Percentiles rank a stretch among this genome's conserved stretches.
Conservation (phyloP, 2,888 invertebrate species). For the Julus scanicus region DNA sequence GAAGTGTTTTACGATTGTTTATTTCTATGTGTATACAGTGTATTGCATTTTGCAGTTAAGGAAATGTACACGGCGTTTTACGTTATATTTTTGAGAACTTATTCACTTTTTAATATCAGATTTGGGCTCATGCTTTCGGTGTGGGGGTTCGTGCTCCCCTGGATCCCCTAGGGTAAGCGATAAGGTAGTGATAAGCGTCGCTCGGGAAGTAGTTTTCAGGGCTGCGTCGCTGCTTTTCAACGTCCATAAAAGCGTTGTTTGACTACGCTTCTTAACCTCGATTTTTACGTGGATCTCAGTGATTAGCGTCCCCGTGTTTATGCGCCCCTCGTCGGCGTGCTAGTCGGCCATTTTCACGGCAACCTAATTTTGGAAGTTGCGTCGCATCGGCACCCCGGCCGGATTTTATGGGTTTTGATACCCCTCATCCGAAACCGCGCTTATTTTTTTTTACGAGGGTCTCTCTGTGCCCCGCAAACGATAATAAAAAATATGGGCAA, state of each 20-base stretch:
- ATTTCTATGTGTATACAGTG: too few species aligned
- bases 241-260: constrained; percentile 4
- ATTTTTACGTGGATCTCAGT: neutral
- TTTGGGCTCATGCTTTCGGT: too few species aligned
- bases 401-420: constrained; percentile 40
- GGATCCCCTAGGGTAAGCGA: too few species aligned
- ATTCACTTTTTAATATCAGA: too few species aligned
- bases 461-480: neutral
- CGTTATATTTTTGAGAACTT: too few species aligned
- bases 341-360: constrained; percentile 19
- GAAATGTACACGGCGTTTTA: too few species aligned
- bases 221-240: neutral
- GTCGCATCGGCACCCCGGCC: neutral
- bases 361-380: constrained; percentile 46
- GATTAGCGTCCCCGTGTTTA: constrained; percentile 43
- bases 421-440: neutral
- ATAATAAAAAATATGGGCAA: constrained; percentile 6
- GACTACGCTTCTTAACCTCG: constrained; percentile 8
- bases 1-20: too few species aligned
- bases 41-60: too few species aligned
- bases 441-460: neutral
- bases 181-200: neutral
- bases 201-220: neutral
- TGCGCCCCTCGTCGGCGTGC: neutral
- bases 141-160: too few species aligned